Evolutionary conservation across 2,113 vertebrate genomes (phyloP).

Genomic region (Agapornis roseicollis): DNA sequence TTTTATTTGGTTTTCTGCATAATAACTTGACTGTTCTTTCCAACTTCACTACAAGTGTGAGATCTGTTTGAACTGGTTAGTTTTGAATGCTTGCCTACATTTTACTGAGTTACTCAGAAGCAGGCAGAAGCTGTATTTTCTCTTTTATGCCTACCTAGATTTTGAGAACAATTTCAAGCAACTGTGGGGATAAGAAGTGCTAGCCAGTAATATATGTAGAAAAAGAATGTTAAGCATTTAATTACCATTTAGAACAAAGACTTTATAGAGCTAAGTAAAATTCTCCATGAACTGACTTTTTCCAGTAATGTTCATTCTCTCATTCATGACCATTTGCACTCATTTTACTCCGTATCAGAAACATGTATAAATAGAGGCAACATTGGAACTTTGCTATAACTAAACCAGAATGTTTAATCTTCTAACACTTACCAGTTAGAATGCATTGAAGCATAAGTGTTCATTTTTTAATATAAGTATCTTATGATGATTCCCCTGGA

Average conservation of each 20-base stretch:
- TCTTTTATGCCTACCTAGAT: conserved; percentile 39
- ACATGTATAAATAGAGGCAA: not conserved
- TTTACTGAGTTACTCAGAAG: not conserved
- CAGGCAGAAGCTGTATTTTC: not conserved
- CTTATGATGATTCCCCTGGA: not conserved
- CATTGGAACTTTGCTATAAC: not conserved
- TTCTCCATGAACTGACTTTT: not conserved
- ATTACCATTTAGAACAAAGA: conserved; percentile 33
- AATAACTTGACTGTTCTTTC: conserved; percentile 9
- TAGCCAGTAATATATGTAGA: not conserved
- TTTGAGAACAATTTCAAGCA: conserved; percentile 21
- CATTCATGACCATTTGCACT: conserved; percentile 4
- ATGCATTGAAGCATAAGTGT: not conserved
- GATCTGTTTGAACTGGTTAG: conserved; percentile 37
- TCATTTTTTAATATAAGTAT: not conserved
- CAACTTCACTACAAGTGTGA: not conserved
- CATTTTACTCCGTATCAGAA: not conserved
- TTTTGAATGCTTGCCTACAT: conserved; percentile 1
- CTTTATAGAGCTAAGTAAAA: not conserved
- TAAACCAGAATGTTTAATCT: not conserved
- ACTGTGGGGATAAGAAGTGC: not conserved
- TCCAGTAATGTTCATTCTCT: not conserved
- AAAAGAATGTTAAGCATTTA: conserved; percentile 30
- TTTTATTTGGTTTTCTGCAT: conserved; percentile 4
- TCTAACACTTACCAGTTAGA: not conserved